Conservation (phyloP, 2,888 invertebrate genomes). For the Apeira syringaria region DNA sequence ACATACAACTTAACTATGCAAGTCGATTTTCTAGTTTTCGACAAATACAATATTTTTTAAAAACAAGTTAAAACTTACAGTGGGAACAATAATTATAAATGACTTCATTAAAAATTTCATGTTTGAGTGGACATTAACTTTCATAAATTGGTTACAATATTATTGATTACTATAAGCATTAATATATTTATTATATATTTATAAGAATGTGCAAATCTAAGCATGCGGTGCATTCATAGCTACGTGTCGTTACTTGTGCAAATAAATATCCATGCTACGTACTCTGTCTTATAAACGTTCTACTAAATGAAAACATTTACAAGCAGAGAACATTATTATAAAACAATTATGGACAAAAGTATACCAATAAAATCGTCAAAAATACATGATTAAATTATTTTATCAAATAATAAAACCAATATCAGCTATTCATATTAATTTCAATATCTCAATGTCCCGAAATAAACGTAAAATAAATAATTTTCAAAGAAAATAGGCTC, state of each 20-base stretch:
- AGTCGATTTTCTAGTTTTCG: constrained; percentile 5
- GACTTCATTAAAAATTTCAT: constrained; percentile 61
- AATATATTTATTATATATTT: constrained; percentile 28
- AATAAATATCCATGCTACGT: constrained; percentile 30
- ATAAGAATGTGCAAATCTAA: constrained; percentile 45
- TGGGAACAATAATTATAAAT: too few relatives aligned
- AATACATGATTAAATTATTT: neutral
- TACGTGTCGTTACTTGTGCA: constrained; percentile 58
- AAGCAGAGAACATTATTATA: neutral
- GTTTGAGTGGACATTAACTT: constrained; percentile 60
- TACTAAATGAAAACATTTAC: constrained; percentile 5
- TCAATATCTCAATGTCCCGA: too few relatives aligned
- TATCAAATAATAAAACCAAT: neutral
- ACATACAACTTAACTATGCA: constrained; percentile 26
- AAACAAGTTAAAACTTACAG: too few relatives aligned
- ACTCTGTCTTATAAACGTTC: constrained; percentile 11
- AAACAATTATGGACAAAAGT: constrained; percentile 4
- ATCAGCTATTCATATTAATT: too few relatives aligned
- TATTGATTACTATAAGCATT: constrained; percentile 28
- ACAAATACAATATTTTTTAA: too few relatives aligned
- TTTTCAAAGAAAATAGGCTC: too few relatives aligned
- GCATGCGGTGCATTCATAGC: constrained; percentile 66
- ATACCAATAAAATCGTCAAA: neutral
- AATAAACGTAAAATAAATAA: too few relatives aligned
- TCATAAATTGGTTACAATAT: constrained; percentile 24